Conservation (phyloP, 2,113 vertebrate genomes). For the Odontesthes bonariensis region DNA sequence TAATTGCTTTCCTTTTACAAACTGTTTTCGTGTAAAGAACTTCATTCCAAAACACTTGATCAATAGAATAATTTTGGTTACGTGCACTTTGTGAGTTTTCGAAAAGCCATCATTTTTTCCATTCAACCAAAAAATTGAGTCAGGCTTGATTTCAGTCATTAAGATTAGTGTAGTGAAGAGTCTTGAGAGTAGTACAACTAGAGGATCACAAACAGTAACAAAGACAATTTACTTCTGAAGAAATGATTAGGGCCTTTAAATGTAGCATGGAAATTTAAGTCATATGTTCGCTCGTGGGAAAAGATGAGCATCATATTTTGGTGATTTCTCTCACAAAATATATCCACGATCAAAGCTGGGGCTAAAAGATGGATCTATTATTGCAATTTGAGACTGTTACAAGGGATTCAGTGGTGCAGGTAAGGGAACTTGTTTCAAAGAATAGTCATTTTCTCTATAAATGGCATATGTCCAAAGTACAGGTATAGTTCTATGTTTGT, state of each 20-base stretch:
- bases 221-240: not conserved
- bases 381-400: not conserved
- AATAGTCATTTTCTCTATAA: not conserved
- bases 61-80: not conserved
- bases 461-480: not conserved
- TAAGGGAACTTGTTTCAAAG: not conserved
- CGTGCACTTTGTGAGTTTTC: not conserved
- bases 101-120: not conserved
- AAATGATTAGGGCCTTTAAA: not conserved
- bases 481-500: not conserved
- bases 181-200: not conserved
- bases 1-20: too few relatives aligned
- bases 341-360: not conserved
- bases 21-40: not conserved
- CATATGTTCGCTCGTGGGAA: not conserved
- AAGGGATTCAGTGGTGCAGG: not conserved
- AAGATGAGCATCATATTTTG: not conserved
- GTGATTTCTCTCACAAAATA: not conserved
- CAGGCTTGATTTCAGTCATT: not conserved
- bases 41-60: constrained; percentile 10
- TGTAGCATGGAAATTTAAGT: not conserved
- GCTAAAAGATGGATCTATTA: not conserved
- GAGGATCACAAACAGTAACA: not conserved
- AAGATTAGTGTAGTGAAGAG: not conserved
- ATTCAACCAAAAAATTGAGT: not conserved